phyloP scores from a whole-genome alignment of 2,113 vertebrate species.

The Uria aalge region DNA sequence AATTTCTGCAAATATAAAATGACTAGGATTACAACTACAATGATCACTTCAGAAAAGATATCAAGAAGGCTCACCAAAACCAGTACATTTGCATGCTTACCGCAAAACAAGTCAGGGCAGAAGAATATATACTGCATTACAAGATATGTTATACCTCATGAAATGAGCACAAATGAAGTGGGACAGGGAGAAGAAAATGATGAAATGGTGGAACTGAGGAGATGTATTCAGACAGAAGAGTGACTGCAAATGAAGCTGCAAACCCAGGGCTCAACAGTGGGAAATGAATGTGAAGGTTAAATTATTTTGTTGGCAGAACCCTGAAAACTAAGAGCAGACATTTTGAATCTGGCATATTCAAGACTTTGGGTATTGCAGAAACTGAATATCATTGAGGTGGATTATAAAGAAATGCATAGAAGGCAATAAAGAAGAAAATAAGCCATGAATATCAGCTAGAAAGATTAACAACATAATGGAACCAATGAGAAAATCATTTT shows the following conservation, averaged over 20 bases:
- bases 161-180: constrained; percentile 45
- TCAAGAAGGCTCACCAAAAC: not conserved
- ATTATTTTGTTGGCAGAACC: constrained; percentile 12
- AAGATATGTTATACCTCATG: not conserved
- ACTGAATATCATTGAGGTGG: not conserved
- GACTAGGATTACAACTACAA: not conserved
- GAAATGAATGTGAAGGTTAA: constrained; percentile 29
- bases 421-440: constrained; percentile 8
- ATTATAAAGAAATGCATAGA: not conserved
- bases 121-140: constrained; percentile 4
- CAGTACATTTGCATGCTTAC: not conserved
- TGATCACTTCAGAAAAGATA: not conserved
- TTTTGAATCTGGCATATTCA: constrained; percentile 38
- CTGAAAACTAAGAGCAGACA: constrained; percentile 21
- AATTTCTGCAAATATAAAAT: not conserved
- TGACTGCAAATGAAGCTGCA: constrained; percentile 49
- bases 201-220: constrained; percentile 20
- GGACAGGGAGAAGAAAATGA: constrained; percentile 29
- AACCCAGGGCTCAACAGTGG: not conserved
- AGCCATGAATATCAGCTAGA: not conserved
- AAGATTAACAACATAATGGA: not conserved
- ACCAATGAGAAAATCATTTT: not conserved
- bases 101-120: not conserved
- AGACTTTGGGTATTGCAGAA: not conserved
- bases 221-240: constrained; percentile 43